Percentiles rank a stretch among this genome's conserved stretches.
These are phyloP conservation scores for Pteronotus mesoamericanus DNA, from an alignment of 2,797 vertebrate species.

Conservation along the genomic window DNA sequence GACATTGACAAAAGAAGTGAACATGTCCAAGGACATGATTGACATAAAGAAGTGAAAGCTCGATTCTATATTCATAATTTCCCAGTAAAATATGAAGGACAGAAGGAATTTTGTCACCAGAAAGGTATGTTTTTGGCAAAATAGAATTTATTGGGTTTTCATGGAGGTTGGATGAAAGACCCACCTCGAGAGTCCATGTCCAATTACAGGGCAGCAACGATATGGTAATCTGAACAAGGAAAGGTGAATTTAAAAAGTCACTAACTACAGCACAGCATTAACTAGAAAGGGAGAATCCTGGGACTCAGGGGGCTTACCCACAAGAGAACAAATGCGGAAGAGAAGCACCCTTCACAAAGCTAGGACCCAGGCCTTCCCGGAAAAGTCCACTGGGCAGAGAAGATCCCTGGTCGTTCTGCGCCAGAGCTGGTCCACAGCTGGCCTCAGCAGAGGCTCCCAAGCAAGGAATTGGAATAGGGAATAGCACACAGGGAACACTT, in stretches of 20 bases:
- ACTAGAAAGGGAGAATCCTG: neutral
- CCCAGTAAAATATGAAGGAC: neutral
- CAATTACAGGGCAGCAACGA: neutral
- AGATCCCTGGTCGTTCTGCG: neutral
- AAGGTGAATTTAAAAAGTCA: neutral
- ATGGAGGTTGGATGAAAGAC: neutral
- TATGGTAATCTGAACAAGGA: neutral
- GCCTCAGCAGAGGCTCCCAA: neutral
- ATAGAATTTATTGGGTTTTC: neutral
- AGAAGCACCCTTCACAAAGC: neutral
- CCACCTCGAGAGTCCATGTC: neutral
- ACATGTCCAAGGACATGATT: too few species aligned
- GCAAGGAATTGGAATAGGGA: neutral
- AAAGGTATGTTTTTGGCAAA: neutral
- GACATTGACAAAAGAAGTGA: too few species aligned
- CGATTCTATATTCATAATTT: neutral
- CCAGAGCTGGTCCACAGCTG: neutral
- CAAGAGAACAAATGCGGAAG: neutral
- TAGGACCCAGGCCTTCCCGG: neutral
- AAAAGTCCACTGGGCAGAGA: neutral
- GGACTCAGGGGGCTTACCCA: neutral
- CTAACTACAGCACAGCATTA: neutral
- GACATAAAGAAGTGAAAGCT: neutral
- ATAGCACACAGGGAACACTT: neutral
- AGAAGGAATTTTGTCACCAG: neutral